Percentiles rank a stretch among this genome's conserved stretches.
Evolutionary conservation across 2,888 invertebrate genomes (phyloP).

Genomic region (Drosophila flavopinicola): DNA sequence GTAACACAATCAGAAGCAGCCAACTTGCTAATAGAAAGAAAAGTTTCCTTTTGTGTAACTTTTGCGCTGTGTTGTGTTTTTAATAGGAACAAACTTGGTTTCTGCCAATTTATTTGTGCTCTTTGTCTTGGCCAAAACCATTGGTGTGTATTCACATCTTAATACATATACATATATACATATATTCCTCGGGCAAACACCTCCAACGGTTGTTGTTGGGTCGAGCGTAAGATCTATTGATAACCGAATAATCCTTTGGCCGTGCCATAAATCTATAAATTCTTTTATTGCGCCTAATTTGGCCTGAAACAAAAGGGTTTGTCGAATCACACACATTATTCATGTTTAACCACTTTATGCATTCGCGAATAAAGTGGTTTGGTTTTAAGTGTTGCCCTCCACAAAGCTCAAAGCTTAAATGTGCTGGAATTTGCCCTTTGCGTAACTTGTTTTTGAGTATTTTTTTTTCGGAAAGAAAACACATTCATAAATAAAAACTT

Average conservation of each 20-base stretch:
- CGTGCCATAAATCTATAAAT: constrained; percentile 63
- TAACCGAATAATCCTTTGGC: constrained; percentile 49
- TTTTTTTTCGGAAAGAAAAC: constrained; percentile 49
- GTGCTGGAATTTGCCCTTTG: constrained; percentile 43
- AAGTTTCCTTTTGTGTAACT: constrained; percentile 75
- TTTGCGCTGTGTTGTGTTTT: constrained; percentile 74
- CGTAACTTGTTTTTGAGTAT: constrained; percentile 59
- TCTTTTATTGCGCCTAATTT: constrained; percentile 75
- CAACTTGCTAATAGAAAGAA: constrained; percentile 63
- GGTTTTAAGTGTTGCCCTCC: constrained; percentile 1
- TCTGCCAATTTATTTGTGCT: constrained; percentile 65
- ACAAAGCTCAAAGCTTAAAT: constrained; percentile 16
- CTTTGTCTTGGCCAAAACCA: constrained; percentile 46
- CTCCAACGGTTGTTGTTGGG: background rate
- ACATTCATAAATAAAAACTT: constrained; percentile 66
- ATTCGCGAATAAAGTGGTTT: constrained; percentile 29
- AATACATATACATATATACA: background rate
- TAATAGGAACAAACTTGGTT: constrained; percentile 72
- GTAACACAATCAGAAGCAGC: background rate
- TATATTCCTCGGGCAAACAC: constrained; percentile 24
- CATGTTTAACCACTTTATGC: constrained; percentile 55
- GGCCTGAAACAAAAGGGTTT: constrained; percentile 38
- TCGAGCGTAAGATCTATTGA: constrained; percentile 14
- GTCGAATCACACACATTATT: constrained; percentile 50
- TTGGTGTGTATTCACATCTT: constrained; percentile 21